Evolutionary conservation across 2,888 invertebrate genomes (phyloP), one percentile per base, ranked within the genome.

Genomic region (Pristionchus japonicus): DNA sequence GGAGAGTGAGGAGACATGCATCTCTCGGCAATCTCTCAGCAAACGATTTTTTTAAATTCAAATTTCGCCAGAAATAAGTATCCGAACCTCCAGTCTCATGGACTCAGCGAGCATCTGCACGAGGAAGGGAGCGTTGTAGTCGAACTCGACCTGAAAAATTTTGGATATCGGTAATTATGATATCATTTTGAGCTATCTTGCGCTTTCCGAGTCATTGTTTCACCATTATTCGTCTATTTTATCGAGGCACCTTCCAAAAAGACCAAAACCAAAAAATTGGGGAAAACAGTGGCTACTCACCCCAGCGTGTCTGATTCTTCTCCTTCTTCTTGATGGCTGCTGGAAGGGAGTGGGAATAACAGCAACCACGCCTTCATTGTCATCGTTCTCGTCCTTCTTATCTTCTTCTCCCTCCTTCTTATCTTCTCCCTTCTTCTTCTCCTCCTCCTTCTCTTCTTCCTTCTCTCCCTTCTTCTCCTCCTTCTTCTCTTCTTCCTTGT

Each of bases 71-170:
- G 27, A 31, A 67, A 15, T 0, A 52, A 52, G 3, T 52, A 20
- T n/a, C 27, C 77, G 1, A 27, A 85, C 85, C 64, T 85, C 43
- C 9, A 23, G 31, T 23, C 43, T 23, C 40, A 85, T 40, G 61
- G 40, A 34, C 11, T 37, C 61, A 3, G 61, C n/a, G 40, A 85
- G 61, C n/a, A 85, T 64, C 64, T 85, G 85, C 27, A 64, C 64
- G 37, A 85, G 85, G 43, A 27, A 85, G 17, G 85, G 85, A 40
- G 85, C 64, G 4, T 61, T 64, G 40, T 20, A 34, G 9, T 43
- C 40, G 64, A 4, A 13, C 0, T 64, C 40, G 27, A 31, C 7
- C 85, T 85, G 27, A 37, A 37, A 20, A 37, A n/a, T n/a, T n/a
- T n/a, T n/a, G n/a, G n/a, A n/a, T n/a, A n/a, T n/a, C n/a, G n/a